phyloP scores from a whole-genome alignment of 1,140 invertebrate species.

The Tetragonula clypearis region DNA sequence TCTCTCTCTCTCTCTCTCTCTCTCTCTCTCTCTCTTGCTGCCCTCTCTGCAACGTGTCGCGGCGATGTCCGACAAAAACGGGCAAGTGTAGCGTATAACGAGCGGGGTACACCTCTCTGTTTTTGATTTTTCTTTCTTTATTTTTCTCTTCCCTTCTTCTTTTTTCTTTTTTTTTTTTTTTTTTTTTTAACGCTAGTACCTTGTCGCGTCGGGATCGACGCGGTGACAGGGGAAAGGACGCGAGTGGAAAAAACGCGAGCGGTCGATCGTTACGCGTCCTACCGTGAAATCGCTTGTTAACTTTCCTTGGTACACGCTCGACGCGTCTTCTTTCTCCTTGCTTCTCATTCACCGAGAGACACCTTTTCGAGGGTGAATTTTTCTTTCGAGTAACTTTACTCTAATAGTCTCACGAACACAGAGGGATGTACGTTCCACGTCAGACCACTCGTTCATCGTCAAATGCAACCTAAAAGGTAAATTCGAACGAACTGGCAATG shows the following conservation, averaged over 20 bases:
- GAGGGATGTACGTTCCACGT: too few relatives aligned
- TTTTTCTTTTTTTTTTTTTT: neutral
- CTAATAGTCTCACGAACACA: too few relatives aligned
- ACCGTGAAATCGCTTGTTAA: slow-evolving; percentile 61
- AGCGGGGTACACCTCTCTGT: slow-evolving; percentile 29
- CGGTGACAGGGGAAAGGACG: neutral
- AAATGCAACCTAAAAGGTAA: neutral
- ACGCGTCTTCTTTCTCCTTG: neutral
- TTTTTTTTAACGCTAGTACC: slow-evolving; percentile 6
- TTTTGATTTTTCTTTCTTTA: neutral
- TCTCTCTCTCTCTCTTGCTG: too few relatives aligned
- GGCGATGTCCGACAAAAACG: slow-evolving; percentile 47
- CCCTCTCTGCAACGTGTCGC: slow-evolving; percentile 2
- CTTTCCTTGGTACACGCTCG: slow-evolving; percentile 12
- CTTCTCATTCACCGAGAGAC: too few relatives aligned
- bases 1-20: too few relatives aligned
- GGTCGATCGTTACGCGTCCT: slow-evolving; percentile 9
- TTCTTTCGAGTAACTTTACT: too few relatives aligned
- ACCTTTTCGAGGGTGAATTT: too few relatives aligned
- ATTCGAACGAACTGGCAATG: neutral
- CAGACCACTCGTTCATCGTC: neutral
- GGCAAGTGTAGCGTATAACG: slow-evolving; percentile 48
- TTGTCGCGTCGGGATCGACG: neutral
- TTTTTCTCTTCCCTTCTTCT: neutral
- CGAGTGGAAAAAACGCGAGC: neutral